These are phyloP conservation scores for Siderastrea siderea DNA, from an alignment of 92 coral and sea anemone genomes.

Conservation along the genomic window DNA sequence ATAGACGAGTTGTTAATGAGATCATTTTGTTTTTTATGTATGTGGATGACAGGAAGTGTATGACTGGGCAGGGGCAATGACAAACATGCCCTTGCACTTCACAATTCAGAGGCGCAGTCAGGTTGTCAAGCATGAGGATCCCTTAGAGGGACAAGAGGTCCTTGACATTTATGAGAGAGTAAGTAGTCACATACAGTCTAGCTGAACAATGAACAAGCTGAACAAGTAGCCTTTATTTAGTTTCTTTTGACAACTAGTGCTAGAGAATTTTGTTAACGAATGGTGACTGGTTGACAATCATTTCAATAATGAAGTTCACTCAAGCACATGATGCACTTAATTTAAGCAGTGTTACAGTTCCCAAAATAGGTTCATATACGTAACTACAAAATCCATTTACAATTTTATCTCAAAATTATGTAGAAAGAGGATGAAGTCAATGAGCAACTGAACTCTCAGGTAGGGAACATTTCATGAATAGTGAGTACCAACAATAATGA, in stretches of 20 bases:
- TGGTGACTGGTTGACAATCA: not conserved
- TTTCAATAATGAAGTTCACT: not conserved
- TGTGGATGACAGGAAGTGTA: slow-evolving; percentile 31
- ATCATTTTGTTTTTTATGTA: not conserved
- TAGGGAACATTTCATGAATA: slow-evolving; percentile 18
- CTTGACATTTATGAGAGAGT: slow-evolving; percentile 11
- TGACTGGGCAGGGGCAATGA: slow-evolving; percentile 37
- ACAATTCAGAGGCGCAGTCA: slow-evolving; percentile 5
- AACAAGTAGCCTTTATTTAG: not conserved
- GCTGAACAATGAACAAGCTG: not conserved
- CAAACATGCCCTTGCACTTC: slow-evolving; percentile 1
- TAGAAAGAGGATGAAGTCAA: slow-evolving; percentile 4
- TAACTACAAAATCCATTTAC: slow-evolving; percentile 6
- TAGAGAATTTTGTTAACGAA: not conserved
- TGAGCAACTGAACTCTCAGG: slow-evolving; percentile 1
- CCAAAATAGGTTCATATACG: not conserved
- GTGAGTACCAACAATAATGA: not conserved
- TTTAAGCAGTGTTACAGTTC: not conserved
- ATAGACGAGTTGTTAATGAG: not conserved
- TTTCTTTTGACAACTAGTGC: not conserved
- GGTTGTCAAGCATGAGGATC: not conserved
- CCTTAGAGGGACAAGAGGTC: slow-evolving; percentile 16
- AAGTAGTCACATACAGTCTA: not conserved
- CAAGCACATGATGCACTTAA: not conserved
- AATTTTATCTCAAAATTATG: slow-evolving; percentile 1